phyloP scores from a whole-genome alignment of 35 echinoderm and acorn worm species.

The Anneissia japonica region DNA sequence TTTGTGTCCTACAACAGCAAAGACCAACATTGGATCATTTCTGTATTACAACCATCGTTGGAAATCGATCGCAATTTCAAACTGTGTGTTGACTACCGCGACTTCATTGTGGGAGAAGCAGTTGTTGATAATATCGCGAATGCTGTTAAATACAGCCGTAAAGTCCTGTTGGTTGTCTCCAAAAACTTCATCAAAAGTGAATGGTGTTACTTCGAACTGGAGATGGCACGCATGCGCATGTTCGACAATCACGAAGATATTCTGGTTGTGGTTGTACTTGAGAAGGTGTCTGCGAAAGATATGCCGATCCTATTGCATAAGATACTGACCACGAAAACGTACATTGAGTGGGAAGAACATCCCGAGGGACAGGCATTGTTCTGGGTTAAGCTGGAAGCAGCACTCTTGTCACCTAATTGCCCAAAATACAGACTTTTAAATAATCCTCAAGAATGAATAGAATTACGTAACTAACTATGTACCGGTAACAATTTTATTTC shows the following conservation, averaged over 20 bases:
- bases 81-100: constrained; percentile 1
- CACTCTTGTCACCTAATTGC: not conserved
- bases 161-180: not conserved
- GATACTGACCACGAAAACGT: constrained; percentile 7
- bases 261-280: not conserved
- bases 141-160: not conserved
- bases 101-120: not conserved
- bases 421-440: not conserved
- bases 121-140: constrained; percentile 3
- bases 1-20: constrained; percentile 12
- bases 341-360: constrained; percentile 5
- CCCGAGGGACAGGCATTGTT: not conserved
- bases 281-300: not conserved
- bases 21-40: not conserved
- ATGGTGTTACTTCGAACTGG: constrained; percentile 24
- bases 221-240: not conserved
- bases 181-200: constrained; percentile 9
- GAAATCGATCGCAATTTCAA: not conserved
- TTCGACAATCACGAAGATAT: constrained; percentile 5
- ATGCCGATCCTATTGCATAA: not conserved
- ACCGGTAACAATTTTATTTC: no score
- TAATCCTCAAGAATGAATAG: not conserved
- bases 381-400: constrained; percentile 3
- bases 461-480: no score
- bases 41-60: not conserved